Evolutionary conservation across 2,113 vertebrate genomes (phyloP), one percentile per base, ranked within the genome.

Genomic region (Clarias macrocephalus): DNA sequence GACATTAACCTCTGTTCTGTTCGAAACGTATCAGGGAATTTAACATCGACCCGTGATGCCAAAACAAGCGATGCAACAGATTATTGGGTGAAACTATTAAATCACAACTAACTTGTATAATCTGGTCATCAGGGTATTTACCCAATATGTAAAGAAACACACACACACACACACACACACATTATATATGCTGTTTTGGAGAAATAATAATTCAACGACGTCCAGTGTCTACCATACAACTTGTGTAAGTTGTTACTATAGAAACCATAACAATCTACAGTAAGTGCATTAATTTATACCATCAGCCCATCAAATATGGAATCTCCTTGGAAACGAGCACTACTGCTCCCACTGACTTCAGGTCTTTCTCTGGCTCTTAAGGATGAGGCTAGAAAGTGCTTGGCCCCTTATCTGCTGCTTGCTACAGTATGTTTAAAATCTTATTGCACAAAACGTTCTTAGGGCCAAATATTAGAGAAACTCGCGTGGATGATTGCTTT

Each of bases 1-100:
- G 79, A 81, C 57, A 13, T 23, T 60, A 62, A 62, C 57, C 30
- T 80, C 77, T 76, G 37, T 76, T 52, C 73, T n/a, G 42, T 52
- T 77, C 72, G 48, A 4, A 25, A 72, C 68, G 2, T 72, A 72
- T 19, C 33, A 21, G 5, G 1, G 33, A 75, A 75, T 48, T 52
- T 75, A 28, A 25, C 25, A 56, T 79, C 52, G 30, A 30, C 15
- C 52, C 30, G 25, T 0, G 10, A 57, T 10, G 6, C 5, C 8
- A 5, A 21, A 19, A 19, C 52, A 0, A 9, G 19, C 33, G 33
- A 80, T 10, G 3, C 12, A 12, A 3, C 11, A 8, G 12, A 52
- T 33, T 23, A 52, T n/a, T n/a, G 15, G 1, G 48, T 1, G 7
- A 30, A 79, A 19, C 52, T 18, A 28, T n/a, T 30, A 30, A 8